Percentiles rank a stretch among this genome's conserved stretches.
phyloP scores from a whole-genome alignment of 2,797 vertebrate species.

The Cygnus olor region DNA sequence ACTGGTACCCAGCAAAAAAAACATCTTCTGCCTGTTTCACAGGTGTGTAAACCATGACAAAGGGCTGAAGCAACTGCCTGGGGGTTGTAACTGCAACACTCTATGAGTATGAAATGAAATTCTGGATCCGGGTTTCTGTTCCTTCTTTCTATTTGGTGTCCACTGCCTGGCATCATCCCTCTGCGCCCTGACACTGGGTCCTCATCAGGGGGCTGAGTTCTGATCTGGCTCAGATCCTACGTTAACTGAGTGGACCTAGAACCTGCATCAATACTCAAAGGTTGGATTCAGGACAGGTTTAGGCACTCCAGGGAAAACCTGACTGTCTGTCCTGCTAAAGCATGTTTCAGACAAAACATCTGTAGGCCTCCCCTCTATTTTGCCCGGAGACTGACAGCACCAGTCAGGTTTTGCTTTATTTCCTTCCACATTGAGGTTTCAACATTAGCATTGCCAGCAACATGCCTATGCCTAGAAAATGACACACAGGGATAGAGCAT shows the following conservation, averaged over 20 bases:
- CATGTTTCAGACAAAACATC: background rate
- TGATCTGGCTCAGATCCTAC: background rate
- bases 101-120: background rate
- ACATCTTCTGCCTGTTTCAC: background rate
- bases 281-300: background rate
- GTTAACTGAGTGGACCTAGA: background rate
- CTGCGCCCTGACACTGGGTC: background rate
- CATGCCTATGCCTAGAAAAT: background rate
- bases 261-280: background rate
- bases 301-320: background rate
- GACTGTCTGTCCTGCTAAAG: background rate
- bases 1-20: background rate
- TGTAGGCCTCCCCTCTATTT: background rate
- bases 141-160: background rate
- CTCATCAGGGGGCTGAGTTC: background rate
- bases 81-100: background rate
- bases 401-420: background rate
- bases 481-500: background rate
- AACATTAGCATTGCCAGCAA: background rate
- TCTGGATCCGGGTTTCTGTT: background rate
- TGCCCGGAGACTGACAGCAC: background rate
- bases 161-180: background rate
- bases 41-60: background rate
- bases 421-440: background rate
- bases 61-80: background rate